Evolutionary conservation across 2,113 vertebrate genomes (phyloP), one percentile per base, ranked within the genome.

Genomic region (Hemibagrus wyckioides): DNA sequence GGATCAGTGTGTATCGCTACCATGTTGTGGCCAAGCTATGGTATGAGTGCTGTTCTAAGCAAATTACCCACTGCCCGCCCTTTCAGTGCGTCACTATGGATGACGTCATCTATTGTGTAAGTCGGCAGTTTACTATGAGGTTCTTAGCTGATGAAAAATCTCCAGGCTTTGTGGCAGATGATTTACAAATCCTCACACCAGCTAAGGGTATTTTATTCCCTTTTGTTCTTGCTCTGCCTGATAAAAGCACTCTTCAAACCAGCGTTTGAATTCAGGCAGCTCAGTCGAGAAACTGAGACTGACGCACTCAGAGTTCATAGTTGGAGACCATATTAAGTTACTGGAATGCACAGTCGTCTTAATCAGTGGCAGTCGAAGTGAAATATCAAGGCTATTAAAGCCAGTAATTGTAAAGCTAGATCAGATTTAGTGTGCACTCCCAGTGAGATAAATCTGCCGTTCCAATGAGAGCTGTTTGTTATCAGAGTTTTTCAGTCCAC

Each of bases 1-100:
- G 96, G 14, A 90, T 99, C 41, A n/a, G 93, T 0, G 97, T 97
- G 71, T 95, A 97, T 89, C 97, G 97, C 80, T 98, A 97, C 85
- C 93, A 97, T 0, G 89, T 95, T 3, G 93, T 95, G 85, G 94
- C 97, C 41, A 90, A 94, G n/a, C 93, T 98, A 4, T 98, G 98
- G 98, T 97, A 98, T 0, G 92, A 97, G 92, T 99, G 97, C 3
- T 95, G 94, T 82, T 63, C 92, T 0, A 91, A 88, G 13, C 80
- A 94, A 4, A 77, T 93, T 0, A 80, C 90, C 0, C 90, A 90
- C 85, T 96, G 94, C 0, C 85, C 96, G 0, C 21, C 93, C 54
- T 98, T 99, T 92, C 96, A 95, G 90, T 98, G 98, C 0, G 90
- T 96, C 0, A 90, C 91, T 0, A 88, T 97, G 89, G 95, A 92